Conservation (phyloP, 2,797 vertebrate genomes). For the Falco peregrinus region DNA sequence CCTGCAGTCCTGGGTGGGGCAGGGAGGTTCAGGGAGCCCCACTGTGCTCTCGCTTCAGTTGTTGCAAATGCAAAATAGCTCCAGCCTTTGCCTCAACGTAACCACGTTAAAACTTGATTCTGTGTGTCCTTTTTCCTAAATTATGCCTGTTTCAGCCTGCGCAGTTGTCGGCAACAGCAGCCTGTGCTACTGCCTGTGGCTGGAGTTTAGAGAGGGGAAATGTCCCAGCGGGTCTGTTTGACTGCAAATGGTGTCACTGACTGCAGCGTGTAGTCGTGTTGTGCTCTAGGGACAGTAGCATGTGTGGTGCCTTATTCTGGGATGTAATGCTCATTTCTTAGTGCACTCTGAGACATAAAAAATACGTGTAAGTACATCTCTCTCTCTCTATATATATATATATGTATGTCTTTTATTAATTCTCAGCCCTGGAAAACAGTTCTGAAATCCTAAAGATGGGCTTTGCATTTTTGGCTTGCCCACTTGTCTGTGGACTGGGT, state of each 20-base stretch:
- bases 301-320: not conserved
- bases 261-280: rapidly evolving
- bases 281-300: not conserved
- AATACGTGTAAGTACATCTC: not conserved
- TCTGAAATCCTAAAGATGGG: not conserved
- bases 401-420: not conserved
- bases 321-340: not conserved
- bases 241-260: not conserved
- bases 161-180: not conserved
- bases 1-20: not conserved
- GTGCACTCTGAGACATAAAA: not conserved
- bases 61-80: not conserved
- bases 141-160: not conserved
- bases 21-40: not conserved
- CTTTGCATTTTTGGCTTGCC: not conserved
- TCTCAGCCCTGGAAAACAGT: not conserved
- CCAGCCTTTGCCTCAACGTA: not conserved
- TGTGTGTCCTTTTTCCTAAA: not conserved
- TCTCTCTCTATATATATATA: not conserved
- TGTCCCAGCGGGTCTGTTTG: not conserved
- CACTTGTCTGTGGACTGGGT: not conserved
- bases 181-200: not conserved
- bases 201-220: not conserved
- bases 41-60: not conserved
- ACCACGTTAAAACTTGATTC: not conserved